Evolutionary conservation across 1,140 invertebrate species (phyloP), one percentile per base, ranked within the genome.

Genomic region (Diabrotica undecimpunctata): DNA sequence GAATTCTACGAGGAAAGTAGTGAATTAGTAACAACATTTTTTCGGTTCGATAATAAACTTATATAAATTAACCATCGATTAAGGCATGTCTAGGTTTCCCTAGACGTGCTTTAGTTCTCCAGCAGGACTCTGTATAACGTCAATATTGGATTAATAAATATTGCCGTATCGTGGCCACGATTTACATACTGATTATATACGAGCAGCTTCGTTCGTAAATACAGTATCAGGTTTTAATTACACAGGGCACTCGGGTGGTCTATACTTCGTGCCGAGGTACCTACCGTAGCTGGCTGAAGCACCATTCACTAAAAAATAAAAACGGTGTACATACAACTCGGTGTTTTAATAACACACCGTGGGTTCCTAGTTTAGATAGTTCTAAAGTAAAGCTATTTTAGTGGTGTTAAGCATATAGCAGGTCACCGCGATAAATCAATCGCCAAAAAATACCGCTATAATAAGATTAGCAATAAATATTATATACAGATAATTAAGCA

Each of bases 141-240:
- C 70, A 72, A 75, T 75, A 74, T 75, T 74, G 74, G 74, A 69
- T 74, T 75, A 75, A 75, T 75, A 74, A 75, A 75, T 75, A 72
- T 73, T 69, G 74, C 39, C 54, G 60, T 64, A 13, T 55, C 62
- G 74, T 72, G 74, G 70, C 70, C 72, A 73, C 72, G 74, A 75
- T 75, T 75, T 75, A 75, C 74, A 75, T 75, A 75, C 71, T 74
- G 74, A 75, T 75, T 74, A 74, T 73, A 71, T 67, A 66, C 67
- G 66, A 66, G 51, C 58, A 55, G 60, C 54, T 68, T 66, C 25
- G 50, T 46, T 25, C 46, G 59, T 61, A 53, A 53, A 61, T 61
- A 61, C 50, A 53, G 59, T 62, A 62, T 62, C 51, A 50, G 39
- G 68, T 70, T 74, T 74, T 74, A 74, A 74, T 74, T 74, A 74